Evolutionary conservation across 2,888 invertebrate species (phyloP).

Genomic region (Dryobota labecula): DNA sequence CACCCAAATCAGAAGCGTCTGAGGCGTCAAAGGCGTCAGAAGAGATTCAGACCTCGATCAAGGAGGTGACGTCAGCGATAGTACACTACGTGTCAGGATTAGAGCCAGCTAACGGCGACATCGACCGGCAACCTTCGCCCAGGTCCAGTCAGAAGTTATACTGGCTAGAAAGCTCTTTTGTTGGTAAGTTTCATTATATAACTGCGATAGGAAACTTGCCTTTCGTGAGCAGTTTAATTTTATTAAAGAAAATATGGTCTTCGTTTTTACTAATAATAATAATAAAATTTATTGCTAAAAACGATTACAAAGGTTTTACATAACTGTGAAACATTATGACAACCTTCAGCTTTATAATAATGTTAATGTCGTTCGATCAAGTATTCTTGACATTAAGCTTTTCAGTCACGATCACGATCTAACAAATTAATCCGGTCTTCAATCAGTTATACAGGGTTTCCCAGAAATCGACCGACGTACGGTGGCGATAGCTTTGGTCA

Average conservation of each 20-base stretch:
- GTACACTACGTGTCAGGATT: constrained; percentile 96
- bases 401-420: constrained; percentile 30
- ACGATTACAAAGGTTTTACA: no score
- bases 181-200: constrained; percentile 77
- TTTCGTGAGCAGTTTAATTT: constrained; percentile 41
- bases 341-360: constrained; percentile 12
- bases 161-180: constrained; percentile 98
- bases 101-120: constrained; percentile 91
- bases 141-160: constrained; percentile 93
- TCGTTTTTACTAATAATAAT: no score
- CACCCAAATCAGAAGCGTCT: constrained; percentile 78
- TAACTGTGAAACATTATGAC: not conserved
- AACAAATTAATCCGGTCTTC: not conserved
- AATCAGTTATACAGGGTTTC: not conserved
- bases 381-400: constrained; percentile 37
- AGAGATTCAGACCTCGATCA: constrained; percentile 96
- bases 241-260: constrained; percentile 3
- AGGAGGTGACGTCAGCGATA: constrained; percentile 97
- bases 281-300: no score
- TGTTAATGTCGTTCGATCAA: constrained; percentile 29
- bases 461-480: no score
- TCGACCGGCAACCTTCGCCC: constrained; percentile 88
- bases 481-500: no score
- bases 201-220: not conserved
- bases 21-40: constrained; percentile 88